These are phyloP conservation scores for Furcula furcula DNA, from an alignment of 2,888 invertebrate genomes.

Conservation along the genomic window DNA sequence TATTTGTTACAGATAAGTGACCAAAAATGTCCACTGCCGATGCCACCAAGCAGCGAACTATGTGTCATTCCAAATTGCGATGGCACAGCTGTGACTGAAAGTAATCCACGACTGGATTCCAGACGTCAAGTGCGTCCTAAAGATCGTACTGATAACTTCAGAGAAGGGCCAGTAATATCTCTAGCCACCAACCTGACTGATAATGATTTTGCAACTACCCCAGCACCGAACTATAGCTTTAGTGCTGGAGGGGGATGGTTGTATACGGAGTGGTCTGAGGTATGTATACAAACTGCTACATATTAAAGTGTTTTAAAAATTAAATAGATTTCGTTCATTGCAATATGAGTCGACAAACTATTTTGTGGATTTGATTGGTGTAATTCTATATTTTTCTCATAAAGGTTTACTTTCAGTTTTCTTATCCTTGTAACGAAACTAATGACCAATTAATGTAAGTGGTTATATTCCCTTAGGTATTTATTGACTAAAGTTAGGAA, in stretches of 20 bases:
- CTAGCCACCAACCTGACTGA: constrained; percentile 56
- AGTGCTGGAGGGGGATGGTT: constrained; percentile 78
- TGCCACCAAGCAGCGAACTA: constrained; percentile 66
- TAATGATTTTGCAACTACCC: constrained; percentile 49
- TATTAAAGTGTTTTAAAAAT: no score
- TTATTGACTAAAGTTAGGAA: no score
- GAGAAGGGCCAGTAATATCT: constrained; percentile 65
- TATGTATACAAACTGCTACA: no score
- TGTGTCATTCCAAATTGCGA: constrained; percentile 73
- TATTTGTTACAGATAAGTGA: constrained; percentile 63
- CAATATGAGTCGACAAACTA: no score
- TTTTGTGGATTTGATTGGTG: no score
- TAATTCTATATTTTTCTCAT: no score
- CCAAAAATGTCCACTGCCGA: constrained; percentile 72
- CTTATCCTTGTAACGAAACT: no score
- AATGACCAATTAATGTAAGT: no score
- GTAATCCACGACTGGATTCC: constrained; percentile 55
- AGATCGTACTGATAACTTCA: constrained; percentile 64
- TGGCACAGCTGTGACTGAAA: constrained; percentile 48
- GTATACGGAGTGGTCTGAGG: constrained; percentile 83
- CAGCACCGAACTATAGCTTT: constrained; percentile 55
- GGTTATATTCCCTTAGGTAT: no score
- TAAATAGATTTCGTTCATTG: no score
- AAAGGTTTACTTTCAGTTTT: no score
- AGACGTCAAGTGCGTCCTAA: constrained; percentile 65